Evolutionary conservation across 2,888 invertebrate species (phyloP).

Genomic region (Rhagium mordax): DNA sequence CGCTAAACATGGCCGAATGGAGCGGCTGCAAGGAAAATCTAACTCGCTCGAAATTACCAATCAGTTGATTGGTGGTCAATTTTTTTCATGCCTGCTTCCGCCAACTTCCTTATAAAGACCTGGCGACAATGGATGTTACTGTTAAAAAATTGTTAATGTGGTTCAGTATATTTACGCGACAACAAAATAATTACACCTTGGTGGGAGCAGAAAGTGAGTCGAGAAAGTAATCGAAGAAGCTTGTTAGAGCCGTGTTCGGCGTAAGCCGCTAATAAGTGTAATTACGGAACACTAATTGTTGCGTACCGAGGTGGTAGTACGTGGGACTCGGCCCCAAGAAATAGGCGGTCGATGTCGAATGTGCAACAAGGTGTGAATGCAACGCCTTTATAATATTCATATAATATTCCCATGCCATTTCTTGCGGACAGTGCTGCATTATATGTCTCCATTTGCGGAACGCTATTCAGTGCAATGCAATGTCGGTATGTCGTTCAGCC

Average conservation of each 20-base stretch:
- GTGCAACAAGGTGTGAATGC: not conserved
- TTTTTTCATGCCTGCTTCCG: too few relatives aligned
- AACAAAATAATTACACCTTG: not conserved
- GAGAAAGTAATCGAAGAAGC: slow-evolving; percentile 42
- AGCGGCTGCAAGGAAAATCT: not conserved
- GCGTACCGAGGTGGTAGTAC: not conserved
- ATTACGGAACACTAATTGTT: slow-evolving; percentile 33
- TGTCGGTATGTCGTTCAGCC: slow-evolving; percentile 53
- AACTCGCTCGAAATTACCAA: too few relatives aligned
- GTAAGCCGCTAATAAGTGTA: slow-evolving; percentile 33
- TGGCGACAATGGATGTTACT: too few relatives aligned
- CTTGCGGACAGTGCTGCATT: not conserved
- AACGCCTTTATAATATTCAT: not conserved
- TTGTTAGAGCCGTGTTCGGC: slow-evolving; percentile 32
- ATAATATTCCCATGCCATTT: not conserved
- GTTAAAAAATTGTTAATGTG: too few relatives aligned
- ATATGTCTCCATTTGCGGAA: slow-evolving; percentile 16
- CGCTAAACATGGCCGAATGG: slow-evolving; percentile 60
- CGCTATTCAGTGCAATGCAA: slow-evolving; percentile 35
- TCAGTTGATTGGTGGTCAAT: too few relatives aligned
- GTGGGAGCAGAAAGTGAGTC: slow-evolving; percentile 23
- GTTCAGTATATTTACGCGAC: not conserved
- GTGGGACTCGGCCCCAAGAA: not conserved
- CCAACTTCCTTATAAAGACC: too few relatives aligned
- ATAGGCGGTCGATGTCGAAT: not conserved